Evolutionary conservation across 1,140 invertebrate genomes (phyloP), one percentile per base, ranked within the genome.

Genomic region (Drosophila pectinifera): DNA sequence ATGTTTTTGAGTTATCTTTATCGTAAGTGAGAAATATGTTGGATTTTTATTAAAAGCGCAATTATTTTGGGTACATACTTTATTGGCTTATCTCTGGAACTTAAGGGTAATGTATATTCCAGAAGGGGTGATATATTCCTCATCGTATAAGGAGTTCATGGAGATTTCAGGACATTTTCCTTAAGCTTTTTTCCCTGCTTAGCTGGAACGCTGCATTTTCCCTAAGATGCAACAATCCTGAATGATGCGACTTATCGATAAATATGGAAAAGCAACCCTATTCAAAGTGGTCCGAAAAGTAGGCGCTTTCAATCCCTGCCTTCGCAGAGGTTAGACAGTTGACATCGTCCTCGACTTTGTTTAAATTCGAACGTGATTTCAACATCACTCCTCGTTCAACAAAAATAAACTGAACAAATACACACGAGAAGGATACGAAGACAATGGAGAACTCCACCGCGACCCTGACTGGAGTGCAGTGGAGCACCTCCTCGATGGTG

Each of bases 1-100:
- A 36, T 36, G 49, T 36, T 36, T 53, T 53, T 53, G 49, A 53
- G 49, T 53, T 53, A 53, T n/a, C 31, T 53, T 36, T 53, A 53
- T 53, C 31, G 31, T 53, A 53, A 36, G 49, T 53, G 49, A 53
- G 31, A 53, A 53, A 36, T 53, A 36, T 53, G 49, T 53, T 53
- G 49, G 49, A 53, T 53, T 53, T 53, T 53, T 53, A 53, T 53
- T 53, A 53, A 53, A 53, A 53, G 49, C 49, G 49, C 49, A 53
- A 53, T 53, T 53, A 53, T 53, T 53, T 53, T 53, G 49, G 49
- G 49, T 53, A 51, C 31, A 51, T 51, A 36, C 13, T 53, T 53
- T 10, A 36, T 36, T 34, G 49, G 18, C 4, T 51, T 53, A 34
- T 18, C 13, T n/a, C n/a, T 13, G 11, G 31, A 11, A 34, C 13